Conservation (phyloP, 2,797 vertebrate species). For the Pangasius mekongensis region DNA sequence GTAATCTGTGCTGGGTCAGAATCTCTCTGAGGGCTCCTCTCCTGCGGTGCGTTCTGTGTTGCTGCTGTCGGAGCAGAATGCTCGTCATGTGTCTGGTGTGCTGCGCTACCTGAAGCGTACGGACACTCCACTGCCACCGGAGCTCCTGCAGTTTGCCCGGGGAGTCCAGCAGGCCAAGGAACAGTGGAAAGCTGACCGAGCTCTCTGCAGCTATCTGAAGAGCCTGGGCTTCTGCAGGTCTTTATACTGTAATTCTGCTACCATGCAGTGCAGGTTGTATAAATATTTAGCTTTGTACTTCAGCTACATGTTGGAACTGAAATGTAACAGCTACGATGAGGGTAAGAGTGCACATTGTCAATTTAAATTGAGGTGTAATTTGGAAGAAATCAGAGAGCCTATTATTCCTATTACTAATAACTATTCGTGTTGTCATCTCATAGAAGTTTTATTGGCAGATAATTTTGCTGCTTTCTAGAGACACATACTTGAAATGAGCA, state of each 20-base stretch:
- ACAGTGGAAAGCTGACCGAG: constrained; percentile 62
- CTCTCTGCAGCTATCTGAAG: constrained; percentile 75
- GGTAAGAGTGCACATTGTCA: not conserved
- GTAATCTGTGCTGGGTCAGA: constrained; percentile 22
- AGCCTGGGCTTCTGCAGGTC: constrained; percentile 78
- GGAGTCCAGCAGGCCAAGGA: constrained; percentile 67
- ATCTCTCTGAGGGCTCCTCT: not conserved
- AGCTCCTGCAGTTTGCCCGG: constrained; percentile 70
- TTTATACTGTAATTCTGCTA: not conserved
- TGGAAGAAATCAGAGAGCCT: not conserved
- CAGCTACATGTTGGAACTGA: not conserved
- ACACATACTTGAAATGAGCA: not conserved
- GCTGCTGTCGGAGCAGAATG: constrained; percentile 75
- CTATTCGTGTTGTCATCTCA: not conserved
- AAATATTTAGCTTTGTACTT: not conserved
- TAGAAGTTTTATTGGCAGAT: not conserved
- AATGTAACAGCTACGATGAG: not conserved
- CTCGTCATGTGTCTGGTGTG: constrained; percentile 67
- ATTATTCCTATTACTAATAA: too few species aligned
- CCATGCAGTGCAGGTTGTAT: not conserved
- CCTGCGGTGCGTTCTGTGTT: constrained; percentile 65
- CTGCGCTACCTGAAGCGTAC: constrained; percentile 72
- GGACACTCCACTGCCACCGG: constrained; percentile 61
- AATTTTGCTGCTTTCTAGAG: not conserved
- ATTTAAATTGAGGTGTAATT: not conserved